A percentile compares a stretch with the other conserved stretches of the same genome.
These are phyloP conservation scores for Ramphastos sulfuratus DNA, from an alignment of 2,113 vertebrate species.

Conservation along the genomic window DNA sequence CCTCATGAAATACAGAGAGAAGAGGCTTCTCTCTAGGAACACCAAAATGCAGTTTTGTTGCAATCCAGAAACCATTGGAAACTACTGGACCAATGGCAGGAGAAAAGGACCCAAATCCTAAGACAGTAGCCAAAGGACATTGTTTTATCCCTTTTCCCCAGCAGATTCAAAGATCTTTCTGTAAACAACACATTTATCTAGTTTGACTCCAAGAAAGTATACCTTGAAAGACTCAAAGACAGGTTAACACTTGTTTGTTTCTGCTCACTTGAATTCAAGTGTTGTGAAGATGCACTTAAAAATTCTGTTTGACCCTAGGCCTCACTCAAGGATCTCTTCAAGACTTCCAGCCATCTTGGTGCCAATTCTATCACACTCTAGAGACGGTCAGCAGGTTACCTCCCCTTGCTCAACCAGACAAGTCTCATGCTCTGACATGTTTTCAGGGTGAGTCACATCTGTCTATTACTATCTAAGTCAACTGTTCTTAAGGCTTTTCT, in stretches of 20 bases:
- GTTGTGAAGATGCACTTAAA: not conserved
- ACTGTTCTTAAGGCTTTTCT: accelerated
- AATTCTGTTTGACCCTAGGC: not conserved
- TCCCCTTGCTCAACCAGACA: not conserved
- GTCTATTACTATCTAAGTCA: not conserved
- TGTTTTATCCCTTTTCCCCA: not conserved
- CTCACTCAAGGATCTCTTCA: not conserved
- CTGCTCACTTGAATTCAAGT: not conserved
- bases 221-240: not conserved
- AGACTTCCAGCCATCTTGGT: not conserved
- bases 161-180: not conserved
- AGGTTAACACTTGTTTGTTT: not conserved
- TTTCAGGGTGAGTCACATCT: not conserved
- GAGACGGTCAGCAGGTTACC: not conserved
- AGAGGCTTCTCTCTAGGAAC: not conserved
- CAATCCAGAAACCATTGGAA: not conserved
- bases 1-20: not conserved
- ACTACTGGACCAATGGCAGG: not conserved
- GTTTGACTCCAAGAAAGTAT: not conserved
- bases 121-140: not conserved
- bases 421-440: not conserved
- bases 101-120: not conserved
- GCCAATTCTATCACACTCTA: not conserved
- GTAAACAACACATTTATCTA: not conserved
- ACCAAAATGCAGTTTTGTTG: not conserved